phyloP scores from a whole-genome alignment of 2,113 vertebrate genomes.

The Apus apus region DNA sequence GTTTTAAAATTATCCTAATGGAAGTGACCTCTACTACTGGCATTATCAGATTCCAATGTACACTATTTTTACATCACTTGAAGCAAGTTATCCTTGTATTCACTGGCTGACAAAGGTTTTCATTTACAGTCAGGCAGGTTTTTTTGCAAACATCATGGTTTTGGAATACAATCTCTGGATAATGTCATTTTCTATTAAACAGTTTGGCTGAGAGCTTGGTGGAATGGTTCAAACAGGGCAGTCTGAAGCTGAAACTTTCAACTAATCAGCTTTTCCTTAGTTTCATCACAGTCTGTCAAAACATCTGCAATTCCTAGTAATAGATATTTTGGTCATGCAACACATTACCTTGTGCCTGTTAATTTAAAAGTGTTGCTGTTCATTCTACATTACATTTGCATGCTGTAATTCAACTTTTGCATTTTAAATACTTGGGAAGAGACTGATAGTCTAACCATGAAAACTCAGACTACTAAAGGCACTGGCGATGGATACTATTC shows the following conservation, averaged over 20 bases:
- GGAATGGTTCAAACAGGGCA: background rate
- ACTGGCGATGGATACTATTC: background rate
- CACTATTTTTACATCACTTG: slow-evolving; percentile 7
- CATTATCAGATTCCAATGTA: slow-evolving; percentile 37
- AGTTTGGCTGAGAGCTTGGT: background rate
- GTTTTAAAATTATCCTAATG: slow-evolving; percentile 20
- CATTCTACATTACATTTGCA: background rate
- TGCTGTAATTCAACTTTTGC: background rate
- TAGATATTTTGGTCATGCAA: background rate
- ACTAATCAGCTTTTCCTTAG: background rate
- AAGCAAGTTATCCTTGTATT: slow-evolving; percentile 19
- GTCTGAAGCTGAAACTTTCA: background rate
- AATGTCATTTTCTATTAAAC: slow-evolving; percentile 26
- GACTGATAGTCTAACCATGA: background rate
- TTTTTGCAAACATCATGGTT: background rate
- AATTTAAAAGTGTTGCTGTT: background rate
- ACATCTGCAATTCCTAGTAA: background rate
- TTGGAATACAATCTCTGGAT: slow-evolving; percentile 2
- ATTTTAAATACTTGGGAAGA: background rate
- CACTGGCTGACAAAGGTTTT: slow-evolving; percentile 1
- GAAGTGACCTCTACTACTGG: background rate
- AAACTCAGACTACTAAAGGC: background rate
- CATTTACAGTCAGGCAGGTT: slow-evolving; percentile 9
- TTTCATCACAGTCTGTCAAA: background rate
- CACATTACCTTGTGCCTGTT: background rate